Conservation (phyloP, 1,140 invertebrate species). For the Meloidogyne hapla region DNA sequence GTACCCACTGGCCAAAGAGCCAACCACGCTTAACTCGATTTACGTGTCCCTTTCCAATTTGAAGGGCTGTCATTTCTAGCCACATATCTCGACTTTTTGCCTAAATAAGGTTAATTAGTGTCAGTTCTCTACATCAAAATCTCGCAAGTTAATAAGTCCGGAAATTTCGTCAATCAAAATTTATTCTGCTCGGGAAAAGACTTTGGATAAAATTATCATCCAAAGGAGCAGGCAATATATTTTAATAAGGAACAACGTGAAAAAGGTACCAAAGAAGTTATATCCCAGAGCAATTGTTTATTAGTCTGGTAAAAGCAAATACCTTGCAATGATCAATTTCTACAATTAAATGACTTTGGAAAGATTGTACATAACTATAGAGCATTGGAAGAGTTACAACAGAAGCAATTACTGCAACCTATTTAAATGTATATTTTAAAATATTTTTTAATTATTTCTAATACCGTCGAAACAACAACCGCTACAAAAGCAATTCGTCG, state of each 20-base stretch:
- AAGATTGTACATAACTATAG: slow-evolving; percentile 64
- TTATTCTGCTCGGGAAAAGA: no score
- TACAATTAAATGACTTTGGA: slow-evolving; percentile 63
- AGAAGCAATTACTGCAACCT: slow-evolving; percentile 59
- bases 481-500: slow-evolving; percentile 64
- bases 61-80: slow-evolving; percentile 64
- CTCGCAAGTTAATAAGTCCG: no score
- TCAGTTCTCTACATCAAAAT: no score
- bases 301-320: no score
- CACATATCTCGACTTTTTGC: slow-evolving; percentile 63
- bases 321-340: slow-evolving; percentile 64
- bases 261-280: no score
- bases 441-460: neutral
- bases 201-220: no score
- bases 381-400: slow-evolving; percentile 64
- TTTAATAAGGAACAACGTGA: no score
- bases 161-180: no score
- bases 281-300: no score
- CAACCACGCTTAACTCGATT: slow-evolving; percentile 62
- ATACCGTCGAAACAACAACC: slow-evolving; percentile 60
- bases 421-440: neutral
- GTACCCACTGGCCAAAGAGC: slow-evolving; percentile 64
- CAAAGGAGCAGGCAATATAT: no score
- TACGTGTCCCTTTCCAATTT: slow-evolving; percentile 61
- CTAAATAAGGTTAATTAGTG: no score